Base-by-base conservation (phyloP, 2,888 invertebrate species). In the Amaurobius ferox region DNA sequence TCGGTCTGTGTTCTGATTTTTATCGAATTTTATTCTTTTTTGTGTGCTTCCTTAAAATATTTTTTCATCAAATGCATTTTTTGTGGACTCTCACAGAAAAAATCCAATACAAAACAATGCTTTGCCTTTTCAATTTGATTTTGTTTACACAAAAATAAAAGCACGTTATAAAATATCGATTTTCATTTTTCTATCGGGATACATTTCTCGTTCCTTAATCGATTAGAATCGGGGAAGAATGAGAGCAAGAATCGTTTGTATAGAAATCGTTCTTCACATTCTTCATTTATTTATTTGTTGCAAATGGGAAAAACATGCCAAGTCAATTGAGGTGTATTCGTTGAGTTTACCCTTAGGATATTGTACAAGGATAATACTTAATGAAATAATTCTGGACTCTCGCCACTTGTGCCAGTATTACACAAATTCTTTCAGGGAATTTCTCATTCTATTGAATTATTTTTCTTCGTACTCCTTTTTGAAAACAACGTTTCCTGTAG, bases 1-100 rank as follows among this genome's bases (percentile, higher is more conserved):
- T 83, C 83, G 77, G 83, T 83, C 70, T 77, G 83, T 70, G 77
- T 77, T 83, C 77, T 83, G 83, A 83, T 83, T 83, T 83, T 77
- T 83, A 83, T 83, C 83, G 83, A 77, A 71, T 81, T 81, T 81
- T 23, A 19, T n/a, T 16, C 23, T 7, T 55, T 55, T 55, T 55
- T 55, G 19, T 55, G 19, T 55, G 55, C 23, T 23, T 23, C 23
- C 23, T 55, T 23, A 23, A 55, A 55, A 19, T 55, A 19, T 55
- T 55, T 55, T 55, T 55, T 55, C 11, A 55, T 55, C 55, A 23
- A 23, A 55, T 55, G 23, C 23, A 55, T 55, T 55, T 55, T 55
- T 55, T 23, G 55, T 55, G 55, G 55, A 55, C 55, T 55, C 23
- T 55, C 16, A 19, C 55, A 0, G 23, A 6, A 28, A 77, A 72